Evolutionary conservation across 2,888 invertebrate species (phyloP).

Genomic region (Seira ritae): DNA sequence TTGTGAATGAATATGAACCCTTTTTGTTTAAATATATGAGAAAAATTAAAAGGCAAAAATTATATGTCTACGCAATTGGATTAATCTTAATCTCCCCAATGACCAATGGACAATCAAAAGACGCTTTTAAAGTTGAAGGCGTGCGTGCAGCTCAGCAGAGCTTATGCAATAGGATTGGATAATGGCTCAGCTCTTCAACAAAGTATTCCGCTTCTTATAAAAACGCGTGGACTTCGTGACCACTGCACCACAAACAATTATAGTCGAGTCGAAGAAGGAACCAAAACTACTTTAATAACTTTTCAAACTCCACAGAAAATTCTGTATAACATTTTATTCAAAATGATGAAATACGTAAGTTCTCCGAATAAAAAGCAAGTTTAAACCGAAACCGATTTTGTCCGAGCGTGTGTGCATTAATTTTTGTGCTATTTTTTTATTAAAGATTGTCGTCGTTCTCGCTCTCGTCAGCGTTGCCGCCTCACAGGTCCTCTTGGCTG

Average conservation of each 20-base stretch:
- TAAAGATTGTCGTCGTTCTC: constrained; percentile 21
- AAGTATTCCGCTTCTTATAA: not conserved
- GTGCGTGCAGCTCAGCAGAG: constrained; percentile 28
- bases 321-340: not conserved
- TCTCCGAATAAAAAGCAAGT: not conserved
- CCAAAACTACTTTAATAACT: not conserved
- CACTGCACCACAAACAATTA: too few relatives aligned
- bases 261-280: too few relatives aligned
- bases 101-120: constrained; percentile 31
- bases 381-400: too few relatives aligned
- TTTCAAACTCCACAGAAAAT: too few relatives aligned
- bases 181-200: not conserved
- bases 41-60: too few relatives aligned
- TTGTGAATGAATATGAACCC: too few relatives aligned
- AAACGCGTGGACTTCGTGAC: not conserved
- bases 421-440: too few relatives aligned
- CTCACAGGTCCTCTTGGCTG: not conserved
- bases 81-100: too few relatives aligned
- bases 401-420: too few relatives aligned
- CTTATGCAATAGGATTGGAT: not conserved
- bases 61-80: too few relatives aligned
- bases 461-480: constrained; percentile 3
- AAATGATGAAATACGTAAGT: constrained; percentile 32
- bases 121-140: constrained; percentile 32
- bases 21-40: too few relatives aligned